phyloP scores from a whole-genome alignment of 2,888 invertebrate genomes.

The Ormyrus pomaceus region DNA sequence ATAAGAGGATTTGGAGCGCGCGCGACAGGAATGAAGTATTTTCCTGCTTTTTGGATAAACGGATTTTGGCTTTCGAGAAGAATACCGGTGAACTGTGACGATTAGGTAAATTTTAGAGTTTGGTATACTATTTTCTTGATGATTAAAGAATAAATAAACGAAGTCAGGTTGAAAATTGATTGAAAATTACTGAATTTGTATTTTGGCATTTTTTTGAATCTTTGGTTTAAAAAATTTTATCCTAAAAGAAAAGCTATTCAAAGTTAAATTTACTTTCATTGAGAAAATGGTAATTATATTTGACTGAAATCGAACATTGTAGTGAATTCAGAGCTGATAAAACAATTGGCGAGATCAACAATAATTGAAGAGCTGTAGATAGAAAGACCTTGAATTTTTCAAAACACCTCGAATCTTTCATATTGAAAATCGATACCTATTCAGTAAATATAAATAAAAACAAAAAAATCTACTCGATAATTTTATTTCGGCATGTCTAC shows the following conservation, averaged over 20 bases:
- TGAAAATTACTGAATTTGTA: no score
- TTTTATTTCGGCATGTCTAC: not conserved
- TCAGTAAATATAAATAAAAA: not conserved
- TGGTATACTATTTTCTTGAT: no score
- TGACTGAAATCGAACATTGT: constrained; percentile 3
- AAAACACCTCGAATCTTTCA: constrained; percentile 51
- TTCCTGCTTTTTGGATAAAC: constrained; percentile 9
- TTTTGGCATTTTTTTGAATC: no score
- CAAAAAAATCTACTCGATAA: not conserved
- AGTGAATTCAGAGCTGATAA: constrained; percentile 1
- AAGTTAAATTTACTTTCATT: not conserved
- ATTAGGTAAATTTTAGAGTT: no score
- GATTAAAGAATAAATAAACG: no score
- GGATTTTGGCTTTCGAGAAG: not conserved
- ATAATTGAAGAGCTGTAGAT: constrained; percentile 59
- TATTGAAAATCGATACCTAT: constrained; percentile 22
- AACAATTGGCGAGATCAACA: constrained; percentile 45
- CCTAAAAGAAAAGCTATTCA: no score
- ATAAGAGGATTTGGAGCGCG: constrained; percentile 36
- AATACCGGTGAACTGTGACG: no score
- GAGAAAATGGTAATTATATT: constrained; percentile 29
- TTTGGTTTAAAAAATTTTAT: no score
- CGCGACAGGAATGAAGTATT: not conserved
- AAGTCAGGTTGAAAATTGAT: no score
- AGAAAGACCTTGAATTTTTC: constrained; percentile 58